Evolutionary conservation across 1,140 invertebrate genomes (phyloP).

Genomic region (Neotoxoptera formosana): DNA sequence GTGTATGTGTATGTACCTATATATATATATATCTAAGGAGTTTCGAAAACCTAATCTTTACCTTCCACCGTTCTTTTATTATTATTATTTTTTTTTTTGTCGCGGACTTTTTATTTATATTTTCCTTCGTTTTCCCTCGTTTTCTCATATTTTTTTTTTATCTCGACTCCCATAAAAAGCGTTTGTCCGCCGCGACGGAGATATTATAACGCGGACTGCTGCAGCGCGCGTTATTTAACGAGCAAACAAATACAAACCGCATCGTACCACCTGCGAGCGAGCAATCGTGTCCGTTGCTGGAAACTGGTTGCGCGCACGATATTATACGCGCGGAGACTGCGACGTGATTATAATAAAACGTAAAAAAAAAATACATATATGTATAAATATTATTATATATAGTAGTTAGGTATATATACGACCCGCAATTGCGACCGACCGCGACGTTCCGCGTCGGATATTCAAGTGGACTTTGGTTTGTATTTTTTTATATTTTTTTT

Average conservation of each 20-base stretch:
- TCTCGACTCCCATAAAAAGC: slow-evolving; percentile 23
- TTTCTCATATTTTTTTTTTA: neutral
- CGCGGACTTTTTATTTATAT: slow-evolving; percentile 35
- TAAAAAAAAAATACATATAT: neutral
- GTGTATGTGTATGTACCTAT: too few species aligned
- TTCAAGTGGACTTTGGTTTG: neutral
- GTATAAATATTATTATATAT: neutral
- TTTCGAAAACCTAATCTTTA: slow-evolving; percentile 45
- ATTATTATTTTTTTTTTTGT: slow-evolving; percentile 31
- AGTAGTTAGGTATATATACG: neutral
- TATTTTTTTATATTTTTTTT: too few species aligned
- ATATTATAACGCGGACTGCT: neutral
- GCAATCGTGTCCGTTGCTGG: neutral
- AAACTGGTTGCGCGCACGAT: slow-evolving; percentile 23
- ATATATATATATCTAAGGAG: neutral
- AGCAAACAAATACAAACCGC: slow-evolving; percentile 35
- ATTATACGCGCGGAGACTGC: neutral
- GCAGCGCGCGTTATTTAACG: slow-evolving; percentile 18
- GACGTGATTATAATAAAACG: neutral
- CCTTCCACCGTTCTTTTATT: slow-evolving; percentile 30
- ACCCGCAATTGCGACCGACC: neutral
- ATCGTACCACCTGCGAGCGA: slow-evolving; percentile 15
- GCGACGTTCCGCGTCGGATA: neutral
- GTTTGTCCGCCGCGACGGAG: neutral
- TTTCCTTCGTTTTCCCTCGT: neutral